These are phyloP conservation scores for Oncorhynchus kisutch DNA, from an alignment of 2,113 vertebrate species.

Conservation along the genomic window DNA sequence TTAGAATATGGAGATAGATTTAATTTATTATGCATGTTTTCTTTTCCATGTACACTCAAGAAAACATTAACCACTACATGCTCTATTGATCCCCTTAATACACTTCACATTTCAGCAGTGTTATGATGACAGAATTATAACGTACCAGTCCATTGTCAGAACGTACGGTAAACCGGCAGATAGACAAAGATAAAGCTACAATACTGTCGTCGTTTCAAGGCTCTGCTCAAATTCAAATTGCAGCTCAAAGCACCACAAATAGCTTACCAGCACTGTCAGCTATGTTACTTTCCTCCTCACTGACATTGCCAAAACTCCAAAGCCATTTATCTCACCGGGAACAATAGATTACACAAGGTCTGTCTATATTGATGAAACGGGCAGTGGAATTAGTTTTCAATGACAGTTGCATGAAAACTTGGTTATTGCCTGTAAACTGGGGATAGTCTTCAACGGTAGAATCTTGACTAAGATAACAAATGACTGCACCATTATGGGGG, in stretches of 20 bases:
- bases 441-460: conserved; percentile 27
- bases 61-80: too few relatives aligned
- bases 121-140: too few relatives aligned
- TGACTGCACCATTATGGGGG: neutral
- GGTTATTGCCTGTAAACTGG: neutral
- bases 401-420: neutral
- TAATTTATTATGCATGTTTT: neutral
- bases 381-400: conserved; percentile 21
- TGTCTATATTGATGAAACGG: conserved; percentile 14
- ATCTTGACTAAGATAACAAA: conserved; percentile 20
- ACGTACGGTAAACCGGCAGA: too few relatives aligned
- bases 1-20: neutral
- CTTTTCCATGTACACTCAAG: too few relatives aligned
- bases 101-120: too few relatives aligned
- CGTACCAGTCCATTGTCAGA: too few relatives aligned
- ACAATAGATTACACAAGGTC: conserved; percentile 28
- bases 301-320: conserved; percentile 13
- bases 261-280: neutral
- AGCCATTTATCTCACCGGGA: conserved; percentile 39
- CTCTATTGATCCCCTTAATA: too few relatives aligned
- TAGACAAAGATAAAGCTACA: neutral
- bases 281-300: conserved; percentile 16
- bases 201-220: conserved; percentile 5
- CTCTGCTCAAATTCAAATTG: neutral
- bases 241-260: neutral